Evolutionary conservation across 2,888 invertebrate species (phyloP), one percentile per base, ranked within the genome.

Genomic region (Harpalus rubripes): DNA sequence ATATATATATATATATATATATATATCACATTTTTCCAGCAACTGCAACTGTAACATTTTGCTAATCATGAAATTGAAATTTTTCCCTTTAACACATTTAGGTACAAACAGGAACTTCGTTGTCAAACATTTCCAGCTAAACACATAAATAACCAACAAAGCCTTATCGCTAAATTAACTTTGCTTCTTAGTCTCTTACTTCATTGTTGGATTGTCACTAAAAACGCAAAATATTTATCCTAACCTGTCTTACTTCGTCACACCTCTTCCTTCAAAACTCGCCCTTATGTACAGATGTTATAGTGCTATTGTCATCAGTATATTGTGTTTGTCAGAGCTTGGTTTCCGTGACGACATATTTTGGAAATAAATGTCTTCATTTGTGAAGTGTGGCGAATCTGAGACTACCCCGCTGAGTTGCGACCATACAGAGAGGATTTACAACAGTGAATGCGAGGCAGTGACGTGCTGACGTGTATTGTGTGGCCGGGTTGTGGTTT

Each of bases 341-440:
- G 87, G 88, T 88, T 86, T 87, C 86, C 81, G 84, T 81, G 85
- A 86, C 86, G 85, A 87, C 85, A 84, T 87, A 86, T 87, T 86
- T 86, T 85, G 86, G 86, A 87, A 87, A 87, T 87, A 87, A 86
- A 87, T 79, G 87, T 87, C 86, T 87, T 85, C 86, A 86, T 87
- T 86, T 86, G 83, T 78, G 61, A 44, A 63, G 76, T 76, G 61
- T 84, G 15, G 63, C 84, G 76, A 84, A 84, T 84, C 18, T 76
- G 63, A 41, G 80, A 44, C 39, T 22, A 63, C 41, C 81, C 59
- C 18, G 81, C 81, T 81, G 81, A 52, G 63, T 18, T 63, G 56
- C 22, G 22, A 44, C 81, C 68, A 81, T 68, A 58, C 74, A 83
- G 32, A 32, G 59, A 74, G 82, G 58, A 83, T 81, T 81, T 81